Evolutionary conservation across 2,888 invertebrate genomes (phyloP).

Genomic region (Drosophila aldrichi): DNA sequence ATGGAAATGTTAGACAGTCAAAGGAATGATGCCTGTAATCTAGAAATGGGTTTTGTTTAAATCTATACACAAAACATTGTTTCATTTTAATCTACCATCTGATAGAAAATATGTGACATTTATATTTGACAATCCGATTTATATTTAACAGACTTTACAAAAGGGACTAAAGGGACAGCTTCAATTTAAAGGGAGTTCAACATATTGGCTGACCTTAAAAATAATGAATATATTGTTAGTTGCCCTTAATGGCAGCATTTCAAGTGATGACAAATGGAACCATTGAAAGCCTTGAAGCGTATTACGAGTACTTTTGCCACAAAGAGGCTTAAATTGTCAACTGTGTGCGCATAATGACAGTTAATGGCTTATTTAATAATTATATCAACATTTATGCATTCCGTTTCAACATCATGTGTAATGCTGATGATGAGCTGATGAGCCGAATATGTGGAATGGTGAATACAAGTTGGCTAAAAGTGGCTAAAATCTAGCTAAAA

Average conservation of each 20-base stretch:
- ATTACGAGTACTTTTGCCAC: not conserved
- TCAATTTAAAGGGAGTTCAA: not conserved
- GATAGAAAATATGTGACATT: no score
- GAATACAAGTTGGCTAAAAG: no score
- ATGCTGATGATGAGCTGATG: not conserved
- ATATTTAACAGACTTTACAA: not conserved
- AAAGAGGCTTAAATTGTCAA: constrained; percentile 9
- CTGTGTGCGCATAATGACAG: constrained; percentile 14
- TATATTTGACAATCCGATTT: not conserved
- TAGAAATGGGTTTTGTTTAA: not conserved
- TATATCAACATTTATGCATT: constrained; percentile 14
- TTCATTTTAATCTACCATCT: no score
- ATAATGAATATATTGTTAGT: not conserved
- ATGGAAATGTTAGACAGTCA: not conserved
- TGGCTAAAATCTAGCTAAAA: no score
- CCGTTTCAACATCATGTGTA: constrained; percentile 19
- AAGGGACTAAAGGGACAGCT: not conserved
- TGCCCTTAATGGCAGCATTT: not conserved
- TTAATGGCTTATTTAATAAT: constrained; percentile 32
- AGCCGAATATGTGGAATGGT: no score
- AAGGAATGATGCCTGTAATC: not conserved
- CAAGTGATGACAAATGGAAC: constrained; percentile 1
- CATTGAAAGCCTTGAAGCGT: not conserved
- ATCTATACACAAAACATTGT: not conserved
- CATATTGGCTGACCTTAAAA: no score